Base-by-base conservation (phyloP, 2,888 invertebrate genomes). In the Diogma glabrata region DNA sequence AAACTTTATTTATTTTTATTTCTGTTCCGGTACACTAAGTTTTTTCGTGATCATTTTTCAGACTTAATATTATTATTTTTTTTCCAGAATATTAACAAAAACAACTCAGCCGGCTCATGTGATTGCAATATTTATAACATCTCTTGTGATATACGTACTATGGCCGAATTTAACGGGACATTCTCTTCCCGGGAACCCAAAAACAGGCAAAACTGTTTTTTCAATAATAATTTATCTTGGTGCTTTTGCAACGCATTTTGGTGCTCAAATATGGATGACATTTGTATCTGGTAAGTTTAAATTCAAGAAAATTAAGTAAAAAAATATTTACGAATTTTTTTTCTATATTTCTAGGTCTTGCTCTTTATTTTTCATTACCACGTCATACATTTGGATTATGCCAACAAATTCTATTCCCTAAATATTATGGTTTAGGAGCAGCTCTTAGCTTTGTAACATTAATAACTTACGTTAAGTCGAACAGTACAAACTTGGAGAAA, bases 261-360 rank as follows among this genome's bases (percentile, higher is more conserved):
- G 92, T 26, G 77, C 88, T 17, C 91, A 92, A 72, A 78, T 91
- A 57, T 92, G 92, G 92, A 92, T 92, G 87, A 90, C 91, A 10
- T 86, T 92, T 63, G 78, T 92, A 28, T 91, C 91, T 63, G 87
- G 87, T 87, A 67, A 72, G 70, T 53, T 26, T 26, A 22, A n/a
- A 19, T 17, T n/a, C 17, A 28, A 45, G n/a, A 22, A 17, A 40
- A 36, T 48, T 23, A n/a, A 36, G 46, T 24, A 22, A 7, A 6
- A 23, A 51, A 30, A n/a, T 30, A 19, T 45, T 3, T 22, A 23
- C 4, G n/a, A 45, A n/a, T 23, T 26, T 46, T 46, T 53, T 48
- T 51, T 51, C 51, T 53, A 33, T 54, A 49, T 19, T 69, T 70
- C 0, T 75, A 88, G 92, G 92, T 57, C 71, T 92, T 50, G 82